These are phyloP conservation scores for Xerus rutilus DNA, from an alignment of 2,797 vertebrate species.

Conservation along the genomic window DNA sequence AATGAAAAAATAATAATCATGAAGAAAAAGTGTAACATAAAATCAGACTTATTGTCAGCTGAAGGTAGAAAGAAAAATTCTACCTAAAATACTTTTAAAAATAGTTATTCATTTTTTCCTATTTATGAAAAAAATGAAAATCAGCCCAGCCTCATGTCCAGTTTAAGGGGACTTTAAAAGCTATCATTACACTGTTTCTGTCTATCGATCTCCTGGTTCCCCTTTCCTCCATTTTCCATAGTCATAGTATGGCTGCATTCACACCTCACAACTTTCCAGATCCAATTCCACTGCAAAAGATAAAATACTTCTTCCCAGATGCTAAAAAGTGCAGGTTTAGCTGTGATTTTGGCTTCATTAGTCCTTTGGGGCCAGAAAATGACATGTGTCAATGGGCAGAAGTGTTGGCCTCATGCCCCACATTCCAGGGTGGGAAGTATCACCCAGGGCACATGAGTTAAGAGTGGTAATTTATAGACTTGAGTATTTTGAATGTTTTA, in stretches of 20 bases:
- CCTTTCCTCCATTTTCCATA: background rate
- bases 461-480: background rate
- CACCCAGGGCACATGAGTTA: background rate
- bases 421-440: background rate
- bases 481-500: background rate
- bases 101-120: background rate
- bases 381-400: background rate
- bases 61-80: slow-evolving; percentile 6
- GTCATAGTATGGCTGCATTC: background rate
- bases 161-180: background rate
- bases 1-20: background rate
- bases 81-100: background rate
- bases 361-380: background rate
- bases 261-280: background rate
- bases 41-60: background rate
- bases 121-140: background rate
- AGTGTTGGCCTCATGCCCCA: background rate
- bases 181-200: background rate
- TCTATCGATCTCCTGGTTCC: background rate
- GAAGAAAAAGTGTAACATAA: background rate
- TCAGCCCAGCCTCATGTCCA: background rate
- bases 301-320: background rate
- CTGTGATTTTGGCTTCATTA: background rate
- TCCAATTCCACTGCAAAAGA: background rate
- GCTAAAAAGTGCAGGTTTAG: background rate